A percentile compares a stretch with the other conserved stretches of the same genome.
Evolutionary conservation across 2,113 vertebrate genomes (phyloP).

Genomic region (Austrofundulus limnaeus): DNA sequence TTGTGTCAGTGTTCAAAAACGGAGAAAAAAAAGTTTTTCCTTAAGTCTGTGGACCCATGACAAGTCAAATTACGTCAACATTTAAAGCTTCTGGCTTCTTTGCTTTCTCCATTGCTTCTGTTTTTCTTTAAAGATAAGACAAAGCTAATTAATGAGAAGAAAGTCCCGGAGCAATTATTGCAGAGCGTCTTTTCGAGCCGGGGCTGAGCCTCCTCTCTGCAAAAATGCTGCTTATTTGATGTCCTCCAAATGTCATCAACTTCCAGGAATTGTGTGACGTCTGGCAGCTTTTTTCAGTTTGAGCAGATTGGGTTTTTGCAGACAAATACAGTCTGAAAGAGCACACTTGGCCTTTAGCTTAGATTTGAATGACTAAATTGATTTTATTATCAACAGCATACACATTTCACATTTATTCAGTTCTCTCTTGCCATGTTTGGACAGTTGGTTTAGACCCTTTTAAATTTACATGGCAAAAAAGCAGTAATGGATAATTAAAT

Average conservation of each 20-base stretch:
- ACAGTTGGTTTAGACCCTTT: not conserved
- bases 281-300: constrained; percentile 15
- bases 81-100: constrained; percentile 9
- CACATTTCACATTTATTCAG: not conserved
- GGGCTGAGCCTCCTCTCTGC: constrained; percentile 17
- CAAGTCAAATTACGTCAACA: constrained; percentile 22
- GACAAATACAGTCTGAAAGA: constrained; percentile 6
- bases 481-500: too few relatives aligned
- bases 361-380: not conserved
- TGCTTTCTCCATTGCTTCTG: constrained; percentile 12
- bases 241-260: constrained; percentile 21
- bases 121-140: constrained; percentile 53
- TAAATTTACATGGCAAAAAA: too few relatives aligned
- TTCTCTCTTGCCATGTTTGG: not conserved
- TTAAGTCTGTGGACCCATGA: constrained; percentile 6
- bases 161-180: constrained; percentile 35
- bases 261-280: constrained; percentile 25
- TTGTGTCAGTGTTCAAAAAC: not conserved
- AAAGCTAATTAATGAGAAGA: constrained; percentile 53
- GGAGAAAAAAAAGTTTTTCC: not conserved
- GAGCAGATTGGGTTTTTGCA: not conserved
- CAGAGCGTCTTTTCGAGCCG: constrained; percentile 23
- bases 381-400: not conserved
- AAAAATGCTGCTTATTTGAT: constrained; percentile 36
- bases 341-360: not conserved